Conservation (phyloP, 2,113 vertebrate species). For the Pongo pygmaeus region DNA sequence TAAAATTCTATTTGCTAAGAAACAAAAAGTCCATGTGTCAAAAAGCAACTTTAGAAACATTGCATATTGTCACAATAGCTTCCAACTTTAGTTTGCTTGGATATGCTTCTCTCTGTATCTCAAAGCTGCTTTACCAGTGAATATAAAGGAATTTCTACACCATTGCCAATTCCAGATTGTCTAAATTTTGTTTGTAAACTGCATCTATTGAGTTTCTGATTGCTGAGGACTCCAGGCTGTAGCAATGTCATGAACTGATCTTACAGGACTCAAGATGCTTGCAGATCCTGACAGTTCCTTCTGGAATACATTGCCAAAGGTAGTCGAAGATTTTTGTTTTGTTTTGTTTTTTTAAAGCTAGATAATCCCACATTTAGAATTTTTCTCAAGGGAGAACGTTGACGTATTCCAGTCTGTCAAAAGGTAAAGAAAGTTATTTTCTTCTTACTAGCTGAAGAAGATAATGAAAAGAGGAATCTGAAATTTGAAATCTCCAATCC, state of each 20-base stretch:
- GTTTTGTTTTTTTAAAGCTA: background rate
- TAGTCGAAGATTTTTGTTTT: background rate
- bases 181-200: background rate
- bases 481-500: background rate
- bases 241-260: background rate
- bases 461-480: background rate
- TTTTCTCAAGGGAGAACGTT: conserved; percentile 16
- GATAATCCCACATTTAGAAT: background rate
- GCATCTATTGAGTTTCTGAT: background rate
- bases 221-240: background rate
- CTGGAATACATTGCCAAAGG: background rate
- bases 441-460: background rate
- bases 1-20: background rate
- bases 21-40: background rate
- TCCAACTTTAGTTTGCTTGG: background rate
- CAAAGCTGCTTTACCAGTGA: background rate
- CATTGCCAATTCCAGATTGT: background rate
- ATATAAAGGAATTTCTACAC: background rate
- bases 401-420: background rate
- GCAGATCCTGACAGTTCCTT: background rate
- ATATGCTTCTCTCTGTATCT: background rate
- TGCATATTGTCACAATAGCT: background rate
- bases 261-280: background rate
- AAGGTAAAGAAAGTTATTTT: background rate
- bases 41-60: background rate